Conservation (phyloP, 2,888 invertebrate species). For the Idaea aversata region DNA sequence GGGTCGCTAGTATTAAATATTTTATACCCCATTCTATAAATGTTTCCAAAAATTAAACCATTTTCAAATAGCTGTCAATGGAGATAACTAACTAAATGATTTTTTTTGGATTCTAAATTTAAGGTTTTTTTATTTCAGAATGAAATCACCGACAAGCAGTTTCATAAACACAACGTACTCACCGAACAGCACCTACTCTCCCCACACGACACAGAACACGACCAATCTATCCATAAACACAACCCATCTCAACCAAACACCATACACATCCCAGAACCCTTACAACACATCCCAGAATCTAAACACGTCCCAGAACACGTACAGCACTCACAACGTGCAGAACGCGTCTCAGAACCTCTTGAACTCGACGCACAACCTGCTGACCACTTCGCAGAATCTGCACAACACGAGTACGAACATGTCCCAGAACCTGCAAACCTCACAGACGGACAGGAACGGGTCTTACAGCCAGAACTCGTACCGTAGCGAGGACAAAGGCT, state of each 20-base stretch:
- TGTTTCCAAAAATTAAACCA: no score
- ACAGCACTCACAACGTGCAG: slow-evolving; percentile 9
- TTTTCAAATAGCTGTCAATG: no score
- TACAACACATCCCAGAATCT: slow-evolving; percentile 27
- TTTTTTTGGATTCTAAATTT: slow-evolving; percentile 17
- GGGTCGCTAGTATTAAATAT: no score
- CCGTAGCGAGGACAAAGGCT: slow-evolving; percentile 51
- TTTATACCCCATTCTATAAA: no score
- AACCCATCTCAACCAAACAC: slow-evolving; percentile 51
- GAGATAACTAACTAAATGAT: no score
- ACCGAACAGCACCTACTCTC: slow-evolving; percentile 65
- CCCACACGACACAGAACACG: slow-evolving; percentile 40
- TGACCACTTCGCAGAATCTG: slow-evolving; percentile 1
- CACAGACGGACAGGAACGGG: slow-evolving; percentile 35
- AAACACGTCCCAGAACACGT: slow-evolving; percentile 14
- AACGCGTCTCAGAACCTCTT: slow-evolving; percentile 19
- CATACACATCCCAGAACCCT: slow-evolving; percentile 29
- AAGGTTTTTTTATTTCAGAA: slow-evolving; percentile 37
- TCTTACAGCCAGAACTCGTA: slow-evolving; percentile 39
- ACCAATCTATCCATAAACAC: slow-evolving; percentile 51
- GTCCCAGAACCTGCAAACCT: slow-evolving; percentile 14
- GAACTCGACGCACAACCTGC: slow-evolving; percentile 13
- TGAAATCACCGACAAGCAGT: slow-evolving; percentile 65
- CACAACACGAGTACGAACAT: slow-evolving; percentile 1
- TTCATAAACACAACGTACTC: slow-evolving; percentile 72